Evolutionary conservation across 2,797 vertebrate species (phyloP).

Genomic region (Tragopan temminckii): DNA sequence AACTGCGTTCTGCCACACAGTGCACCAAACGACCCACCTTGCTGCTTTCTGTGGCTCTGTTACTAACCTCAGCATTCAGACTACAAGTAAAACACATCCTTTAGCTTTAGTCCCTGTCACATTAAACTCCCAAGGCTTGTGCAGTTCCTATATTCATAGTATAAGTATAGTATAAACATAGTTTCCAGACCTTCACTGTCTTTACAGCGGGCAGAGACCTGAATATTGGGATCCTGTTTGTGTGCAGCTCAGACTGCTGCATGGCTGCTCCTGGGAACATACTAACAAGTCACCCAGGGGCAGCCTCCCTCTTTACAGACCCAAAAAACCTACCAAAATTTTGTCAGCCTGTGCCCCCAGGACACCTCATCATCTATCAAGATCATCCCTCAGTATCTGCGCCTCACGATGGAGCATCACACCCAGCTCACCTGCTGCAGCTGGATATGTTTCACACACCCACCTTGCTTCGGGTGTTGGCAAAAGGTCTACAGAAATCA

Average conservation of each 20-base stretch:
- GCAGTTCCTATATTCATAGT: background rate
- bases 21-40: rapidly evolving
- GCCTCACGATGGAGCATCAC: background rate
- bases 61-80: background rate
- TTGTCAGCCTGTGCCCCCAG: background rate
- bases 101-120: background rate
- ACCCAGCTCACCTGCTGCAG: background rate
- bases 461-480: background rate
- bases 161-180: background rate
- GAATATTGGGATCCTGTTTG: rapidly evolving
- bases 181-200: background rate
- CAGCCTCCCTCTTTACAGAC: background rate
- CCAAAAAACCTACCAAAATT: background rate
- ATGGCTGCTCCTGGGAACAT: background rate
- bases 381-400: background rate
- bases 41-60: rapidly evolving
- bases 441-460: rapidly evolving
- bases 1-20: background rate
- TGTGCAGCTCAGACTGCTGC: background rate
- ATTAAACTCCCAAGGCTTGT: background rate
- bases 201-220: background rate
- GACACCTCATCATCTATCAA: background rate
- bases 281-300: background rate
- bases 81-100: background rate
- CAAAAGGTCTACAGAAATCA: background rate